Evolutionary conservation across 1,140 invertebrate species (phyloP).

Genomic region (Phortica variegata): DNA sequence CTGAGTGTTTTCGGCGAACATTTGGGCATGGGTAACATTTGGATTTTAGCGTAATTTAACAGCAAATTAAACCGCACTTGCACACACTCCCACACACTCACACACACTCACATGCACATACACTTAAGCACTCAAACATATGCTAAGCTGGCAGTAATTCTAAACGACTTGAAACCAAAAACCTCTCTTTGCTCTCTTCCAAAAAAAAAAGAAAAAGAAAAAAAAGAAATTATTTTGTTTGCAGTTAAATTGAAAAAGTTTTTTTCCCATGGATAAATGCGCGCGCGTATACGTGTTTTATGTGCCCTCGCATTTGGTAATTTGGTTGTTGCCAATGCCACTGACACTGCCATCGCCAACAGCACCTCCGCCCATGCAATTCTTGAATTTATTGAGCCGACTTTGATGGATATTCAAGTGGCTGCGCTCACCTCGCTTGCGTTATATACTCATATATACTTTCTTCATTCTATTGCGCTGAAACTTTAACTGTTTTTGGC

Average conservation of each 20-base stretch:
- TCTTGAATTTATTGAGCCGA: conserved; percentile 40
- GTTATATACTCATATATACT: background rate
- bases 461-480: background rate
- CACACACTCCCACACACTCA: conserved; percentile 17
- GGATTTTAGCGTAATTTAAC: conserved; percentile 48
- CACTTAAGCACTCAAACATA: no score
- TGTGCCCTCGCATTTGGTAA: no score
- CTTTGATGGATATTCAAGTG: conserved; percentile 30
- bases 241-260: conserved; percentile 47
- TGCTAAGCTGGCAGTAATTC: no score
- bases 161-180: no score
- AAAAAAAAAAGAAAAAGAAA: no score
- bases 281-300: no score
- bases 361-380: no score
- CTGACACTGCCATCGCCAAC: no score
- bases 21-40: conserved; percentile 28
- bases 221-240: conserved; percentile 6
- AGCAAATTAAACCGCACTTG: conserved; percentile 45
- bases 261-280: conserved; percentile 35
- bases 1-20: conserved; percentile 12
- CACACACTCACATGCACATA: conserved; percentile 1
- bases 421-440: background rate
- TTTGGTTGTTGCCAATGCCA: no score
- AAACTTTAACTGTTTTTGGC: no score
- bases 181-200: no score